Evolutionary conservation across 2,113 vertebrate genomes (phyloP).

Genomic region (Zosterops lateralis): DNA sequence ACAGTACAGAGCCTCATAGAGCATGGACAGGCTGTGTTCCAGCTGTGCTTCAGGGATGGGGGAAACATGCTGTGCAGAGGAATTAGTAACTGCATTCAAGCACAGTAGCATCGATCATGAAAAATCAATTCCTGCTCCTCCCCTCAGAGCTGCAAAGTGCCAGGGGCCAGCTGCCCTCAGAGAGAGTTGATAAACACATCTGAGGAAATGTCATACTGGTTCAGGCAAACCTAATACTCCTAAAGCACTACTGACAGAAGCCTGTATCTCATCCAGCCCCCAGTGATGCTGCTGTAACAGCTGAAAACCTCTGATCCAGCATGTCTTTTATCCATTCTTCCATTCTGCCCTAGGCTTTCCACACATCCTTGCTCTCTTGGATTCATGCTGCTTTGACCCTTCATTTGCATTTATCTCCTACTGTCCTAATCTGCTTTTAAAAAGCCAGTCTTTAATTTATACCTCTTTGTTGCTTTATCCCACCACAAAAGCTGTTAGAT

Average conservation of each 20-base stretch:
- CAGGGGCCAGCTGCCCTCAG: slow-evolving; percentile 1
- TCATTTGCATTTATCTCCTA: slow-evolving; percentile 28
- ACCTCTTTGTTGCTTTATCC: slow-evolving; percentile 21
- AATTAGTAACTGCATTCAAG: background rate
- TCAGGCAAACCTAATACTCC: background rate
- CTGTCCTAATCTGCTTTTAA: slow-evolving; percentile 27
- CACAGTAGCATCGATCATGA: background rate
- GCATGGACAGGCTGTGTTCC: background rate
- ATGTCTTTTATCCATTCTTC: slow-evolving; percentile 20
- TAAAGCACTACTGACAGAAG: slow-evolving; percentile 16
- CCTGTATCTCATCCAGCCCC: background rate
- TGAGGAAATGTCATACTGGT: background rate
- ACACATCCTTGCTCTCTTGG: background rate
- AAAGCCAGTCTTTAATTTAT: background rate
- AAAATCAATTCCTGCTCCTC: slow-evolving; percentile 19
- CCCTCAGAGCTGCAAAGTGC: background rate
- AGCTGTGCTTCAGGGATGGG: background rate
- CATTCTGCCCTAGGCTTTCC: slow-evolving; percentile 4
- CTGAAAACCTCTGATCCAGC: background rate
- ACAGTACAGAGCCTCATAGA: background rate
- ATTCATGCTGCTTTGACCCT: background rate
- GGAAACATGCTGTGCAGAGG: background rate
- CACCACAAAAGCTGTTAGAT: background rate
- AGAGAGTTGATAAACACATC: background rate
- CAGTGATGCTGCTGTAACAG: background rate